These are phyloP conservation scores for Cephus nigrinus DNA, from an alignment of 2,888 invertebrate species.

Conservation along the genomic window DNA sequence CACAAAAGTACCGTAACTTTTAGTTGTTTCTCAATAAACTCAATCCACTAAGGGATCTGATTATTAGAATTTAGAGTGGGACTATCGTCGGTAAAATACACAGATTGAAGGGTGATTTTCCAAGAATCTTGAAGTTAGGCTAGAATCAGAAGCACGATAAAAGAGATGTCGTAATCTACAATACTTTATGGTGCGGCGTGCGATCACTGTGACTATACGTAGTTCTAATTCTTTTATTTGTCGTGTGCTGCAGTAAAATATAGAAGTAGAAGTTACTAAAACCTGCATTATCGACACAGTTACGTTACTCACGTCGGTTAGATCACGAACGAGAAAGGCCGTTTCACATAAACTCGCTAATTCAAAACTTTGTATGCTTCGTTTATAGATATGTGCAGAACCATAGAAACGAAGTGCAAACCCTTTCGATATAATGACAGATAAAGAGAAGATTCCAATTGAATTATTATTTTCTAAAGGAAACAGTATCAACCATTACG, in stretches of 20 bases:
- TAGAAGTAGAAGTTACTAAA: background rate
- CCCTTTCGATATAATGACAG: constrained; percentile 9
- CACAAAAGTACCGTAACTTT: too few relatives aligned
- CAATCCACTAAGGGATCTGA: background rate
- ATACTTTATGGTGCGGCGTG: background rate
- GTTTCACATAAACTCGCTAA: background rate
- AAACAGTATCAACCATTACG: constrained; percentile 20
- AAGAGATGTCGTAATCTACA: background rate
- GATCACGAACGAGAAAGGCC: background rate
- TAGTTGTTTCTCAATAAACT: too few relatives aligned
- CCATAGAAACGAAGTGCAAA: background rate
- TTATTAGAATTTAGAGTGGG: background rate
- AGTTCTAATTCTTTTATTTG: background rate
- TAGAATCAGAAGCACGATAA: too few relatives aligned
- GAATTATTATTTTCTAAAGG: constrained; percentile 27
- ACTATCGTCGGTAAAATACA: background rate
- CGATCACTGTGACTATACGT: background rate
- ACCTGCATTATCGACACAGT: background rate
- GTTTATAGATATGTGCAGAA: background rate
- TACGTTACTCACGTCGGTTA: background rate
- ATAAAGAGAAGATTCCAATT: constrained; percentile 12
- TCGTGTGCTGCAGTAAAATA: background rate
- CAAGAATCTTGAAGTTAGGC: background rate
- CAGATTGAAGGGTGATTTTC: background rate
- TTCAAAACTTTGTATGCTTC: background rate